A percentile compares a stretch with the other conserved stretches of the same genome.
phyloP scores from a whole-genome alignment of 2,797 vertebrate genomes.

The Adrianichthys oophorus region DNA sequence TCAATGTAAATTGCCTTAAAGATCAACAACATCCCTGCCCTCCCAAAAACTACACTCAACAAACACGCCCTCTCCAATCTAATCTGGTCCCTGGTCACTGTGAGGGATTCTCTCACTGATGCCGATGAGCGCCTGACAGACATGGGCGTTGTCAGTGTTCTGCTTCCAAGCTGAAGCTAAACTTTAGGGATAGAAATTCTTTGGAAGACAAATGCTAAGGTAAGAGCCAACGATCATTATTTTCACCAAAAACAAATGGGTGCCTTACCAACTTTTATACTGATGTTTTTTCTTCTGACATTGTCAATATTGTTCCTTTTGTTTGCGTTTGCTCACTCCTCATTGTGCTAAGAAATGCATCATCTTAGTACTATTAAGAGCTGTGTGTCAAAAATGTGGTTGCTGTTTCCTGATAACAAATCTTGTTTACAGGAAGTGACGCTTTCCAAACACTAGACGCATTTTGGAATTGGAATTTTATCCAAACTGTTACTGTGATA shows the following conservation, averaged over 20 bases:
- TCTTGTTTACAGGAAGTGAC: too few species aligned
- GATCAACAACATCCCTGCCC: neutral
- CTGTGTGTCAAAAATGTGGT: too few species aligned
- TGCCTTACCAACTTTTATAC: too few species aligned
- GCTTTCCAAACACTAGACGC: too few species aligned
- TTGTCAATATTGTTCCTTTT: too few species aligned
- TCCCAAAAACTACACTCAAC: neutral
- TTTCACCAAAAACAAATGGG: neutral
- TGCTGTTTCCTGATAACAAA: too few species aligned
- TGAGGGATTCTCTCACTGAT: slow-evolving; percentile 5
- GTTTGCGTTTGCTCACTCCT: too few species aligned
- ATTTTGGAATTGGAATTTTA: too few species aligned
- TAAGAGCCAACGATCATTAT: slow-evolving; percentile 28
- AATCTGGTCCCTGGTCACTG: neutral
- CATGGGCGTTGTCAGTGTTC: slow-evolving; percentile 6
- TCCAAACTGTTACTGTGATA: too few species aligned
- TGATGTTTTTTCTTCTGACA: too few species aligned
- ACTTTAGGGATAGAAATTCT: neutral
- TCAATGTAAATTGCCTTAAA: slow-evolving; percentile 62
- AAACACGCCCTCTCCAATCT: slow-evolving; percentile 4
- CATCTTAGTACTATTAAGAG: too few species aligned
- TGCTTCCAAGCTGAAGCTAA: neutral
- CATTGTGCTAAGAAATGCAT: too few species aligned
- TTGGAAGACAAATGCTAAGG: slow-evolving; percentile 23
- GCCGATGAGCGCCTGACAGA: slow-evolving; percentile 2